These are phyloP conservation scores for Rhabdornis inornatus DNA, from an alignment of 2,113 vertebrate species.

Conservation along the genomic window DNA sequence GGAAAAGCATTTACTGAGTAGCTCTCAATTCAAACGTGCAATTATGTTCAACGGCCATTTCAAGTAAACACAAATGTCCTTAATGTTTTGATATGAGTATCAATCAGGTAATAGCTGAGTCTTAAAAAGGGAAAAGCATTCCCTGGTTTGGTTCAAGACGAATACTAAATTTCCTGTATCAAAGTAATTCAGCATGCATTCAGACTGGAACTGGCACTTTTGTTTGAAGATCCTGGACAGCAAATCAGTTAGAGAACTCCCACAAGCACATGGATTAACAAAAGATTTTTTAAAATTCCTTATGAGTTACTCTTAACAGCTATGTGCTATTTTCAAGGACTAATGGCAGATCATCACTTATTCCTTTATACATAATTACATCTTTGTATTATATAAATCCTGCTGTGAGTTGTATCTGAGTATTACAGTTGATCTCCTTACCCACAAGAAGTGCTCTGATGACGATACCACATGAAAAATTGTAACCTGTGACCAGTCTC, in stretches of 20 bases:
- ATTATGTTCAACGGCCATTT: not conserved
- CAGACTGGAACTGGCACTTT: not conserved
- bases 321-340: not conserved
- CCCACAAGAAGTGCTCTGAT: not conserved
- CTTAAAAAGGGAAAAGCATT: not conserved
- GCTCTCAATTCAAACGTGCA: not conserved
- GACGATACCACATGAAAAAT: not conserved
- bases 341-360: not conserved
- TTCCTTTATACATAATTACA: not conserved
- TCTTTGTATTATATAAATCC: not conserved
- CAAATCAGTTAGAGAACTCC: not conserved
- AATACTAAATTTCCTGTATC: not conserved
- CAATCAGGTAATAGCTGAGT: not conserved
- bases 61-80: not conserved
- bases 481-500: not conserved
- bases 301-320: not conserved
- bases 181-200: not conserved
- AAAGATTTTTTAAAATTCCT: not conserved
- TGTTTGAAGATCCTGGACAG: not conserved
- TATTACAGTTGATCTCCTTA: not conserved
- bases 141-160: not conserved
- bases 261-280: not conserved
- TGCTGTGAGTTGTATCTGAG: not conserved
- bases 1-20: not conserved
- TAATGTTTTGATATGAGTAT: not conserved